Conservation (phyloP, 2,797 vertebrate species). For the Rhinatrema bivittatum region DNA sequence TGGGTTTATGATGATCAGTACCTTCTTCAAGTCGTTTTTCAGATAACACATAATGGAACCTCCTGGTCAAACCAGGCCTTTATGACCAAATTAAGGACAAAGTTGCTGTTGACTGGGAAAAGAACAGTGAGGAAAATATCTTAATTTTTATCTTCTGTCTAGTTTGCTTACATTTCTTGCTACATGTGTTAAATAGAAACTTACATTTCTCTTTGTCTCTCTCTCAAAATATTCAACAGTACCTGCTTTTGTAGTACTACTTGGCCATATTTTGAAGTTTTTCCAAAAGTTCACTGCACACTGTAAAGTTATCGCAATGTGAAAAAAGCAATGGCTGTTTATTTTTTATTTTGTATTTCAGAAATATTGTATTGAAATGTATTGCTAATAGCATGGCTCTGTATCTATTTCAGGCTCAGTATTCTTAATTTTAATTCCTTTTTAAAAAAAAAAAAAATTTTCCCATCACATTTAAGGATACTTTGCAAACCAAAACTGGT, state of each 20-base stretch:
- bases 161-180: conserved; percentile 33
- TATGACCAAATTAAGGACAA: conserved; percentile 37
- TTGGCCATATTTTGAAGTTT: neutral
- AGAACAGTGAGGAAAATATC: conserved; percentile 27
- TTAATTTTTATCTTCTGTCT: conserved; percentile 18
- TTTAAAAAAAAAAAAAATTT: too few species aligned
- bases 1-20: too few species aligned
- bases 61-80: too few species aligned
- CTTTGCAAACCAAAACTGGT: conserved; percentile 13
- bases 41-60: too few species aligned
- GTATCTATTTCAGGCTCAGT: conserved; percentile 25
- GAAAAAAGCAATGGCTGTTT: conserved; percentile 17
- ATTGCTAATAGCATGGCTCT: conserved; percentile 35
- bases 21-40: too few species aligned
- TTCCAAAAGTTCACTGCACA: conserved; percentile 10
- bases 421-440: conserved; percentile 20
- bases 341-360: conserved; percentile 43
- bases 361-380: conserved; percentile 35
- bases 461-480: conserved; percentile 22
- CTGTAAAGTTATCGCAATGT: conserved; percentile 40
- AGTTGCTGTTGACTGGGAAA: too few species aligned
- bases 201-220: conserved; percentile 35
- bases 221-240: neutral
- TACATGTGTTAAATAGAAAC: conserved; percentile 39
- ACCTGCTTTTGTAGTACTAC: conserved; percentile 29